Percentiles rank a stretch among this genome's conserved stretches.
phyloP scores from a whole-genome alignment of 2,113 vertebrate species.

The Ginglymostoma cirratum region DNA sequence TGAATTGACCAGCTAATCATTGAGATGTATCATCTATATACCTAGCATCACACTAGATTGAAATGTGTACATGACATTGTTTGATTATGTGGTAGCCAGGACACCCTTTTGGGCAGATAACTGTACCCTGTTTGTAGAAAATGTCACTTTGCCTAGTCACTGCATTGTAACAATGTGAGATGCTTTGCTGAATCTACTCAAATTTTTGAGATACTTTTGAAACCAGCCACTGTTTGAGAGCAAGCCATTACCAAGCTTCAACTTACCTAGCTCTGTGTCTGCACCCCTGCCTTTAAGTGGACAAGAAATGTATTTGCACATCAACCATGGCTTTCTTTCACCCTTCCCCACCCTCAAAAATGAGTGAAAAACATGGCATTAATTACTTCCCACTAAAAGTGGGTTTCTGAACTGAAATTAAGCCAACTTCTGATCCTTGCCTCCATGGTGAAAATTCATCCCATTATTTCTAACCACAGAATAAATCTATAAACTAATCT shows the following conservation, averaged over 20 bases:
- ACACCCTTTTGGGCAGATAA: no score
- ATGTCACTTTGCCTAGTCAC: no score
- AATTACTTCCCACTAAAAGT: background rate
- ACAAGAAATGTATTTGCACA: background rate
- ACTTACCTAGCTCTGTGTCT: background rate
- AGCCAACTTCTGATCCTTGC: background rate
- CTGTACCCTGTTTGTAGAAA: no score
- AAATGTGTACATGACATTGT: no score
- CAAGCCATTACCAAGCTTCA: background rate
- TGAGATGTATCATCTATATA: no score
- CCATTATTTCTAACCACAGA: background rate
- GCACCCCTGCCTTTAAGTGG: background rate
- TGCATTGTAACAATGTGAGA: no score
- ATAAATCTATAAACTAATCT: background rate
- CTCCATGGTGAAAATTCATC: background rate
- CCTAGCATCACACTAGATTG: no score
- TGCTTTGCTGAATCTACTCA: no score
- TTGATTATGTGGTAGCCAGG: no score
- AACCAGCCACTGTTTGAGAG: background rate
- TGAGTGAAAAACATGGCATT: background rate
- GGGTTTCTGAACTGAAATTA: background rate
- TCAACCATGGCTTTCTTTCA: background rate
- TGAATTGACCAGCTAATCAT: no score
- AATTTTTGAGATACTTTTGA: no score
- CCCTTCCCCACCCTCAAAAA: no score